Evolutionary conservation across 2,797 vertebrate species (phyloP).

Genomic region (Sternarchorhynchus goeldii): DNA sequence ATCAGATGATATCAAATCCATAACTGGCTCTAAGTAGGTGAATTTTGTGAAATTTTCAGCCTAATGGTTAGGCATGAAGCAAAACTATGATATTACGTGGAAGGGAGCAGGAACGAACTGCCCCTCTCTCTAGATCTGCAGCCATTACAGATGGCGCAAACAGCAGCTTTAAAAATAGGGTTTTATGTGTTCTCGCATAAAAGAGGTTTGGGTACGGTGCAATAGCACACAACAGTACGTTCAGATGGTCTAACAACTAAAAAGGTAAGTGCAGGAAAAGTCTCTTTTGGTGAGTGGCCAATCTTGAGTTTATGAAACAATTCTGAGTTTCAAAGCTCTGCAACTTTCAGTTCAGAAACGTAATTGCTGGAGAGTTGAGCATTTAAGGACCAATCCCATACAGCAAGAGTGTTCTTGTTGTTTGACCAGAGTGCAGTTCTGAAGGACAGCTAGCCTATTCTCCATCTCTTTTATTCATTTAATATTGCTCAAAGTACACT

Average conservation of each 20-base stretch:
- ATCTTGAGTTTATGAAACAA: constrained; percentile 1
- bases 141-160: not conserved
- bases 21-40: not conserved
- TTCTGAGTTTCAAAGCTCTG: not conserved
- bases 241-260: constrained; percentile 10
- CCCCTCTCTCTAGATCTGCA: not conserved
- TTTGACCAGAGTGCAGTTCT: too few species aligned
- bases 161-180: not conserved
- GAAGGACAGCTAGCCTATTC: too few species aligned
- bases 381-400: not conserved
- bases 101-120: too few species aligned
- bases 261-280: not conserved
- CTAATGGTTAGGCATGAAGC: too few species aligned
- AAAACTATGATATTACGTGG: too few species aligned
- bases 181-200: constrained; percentile 3
- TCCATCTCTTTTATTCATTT: too few species aligned
- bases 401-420: too few species aligned
- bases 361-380: not conserved
- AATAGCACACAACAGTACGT: not conserved
- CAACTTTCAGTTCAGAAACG: not conserved
- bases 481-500: too few species aligned
- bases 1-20: not conserved
- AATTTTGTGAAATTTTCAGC: too few species aligned
- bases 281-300: not conserved
- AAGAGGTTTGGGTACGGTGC: not conserved